Conservation (phyloP, 2,888 invertebrate genomes). For the Tenthredo amoena region DNA sequence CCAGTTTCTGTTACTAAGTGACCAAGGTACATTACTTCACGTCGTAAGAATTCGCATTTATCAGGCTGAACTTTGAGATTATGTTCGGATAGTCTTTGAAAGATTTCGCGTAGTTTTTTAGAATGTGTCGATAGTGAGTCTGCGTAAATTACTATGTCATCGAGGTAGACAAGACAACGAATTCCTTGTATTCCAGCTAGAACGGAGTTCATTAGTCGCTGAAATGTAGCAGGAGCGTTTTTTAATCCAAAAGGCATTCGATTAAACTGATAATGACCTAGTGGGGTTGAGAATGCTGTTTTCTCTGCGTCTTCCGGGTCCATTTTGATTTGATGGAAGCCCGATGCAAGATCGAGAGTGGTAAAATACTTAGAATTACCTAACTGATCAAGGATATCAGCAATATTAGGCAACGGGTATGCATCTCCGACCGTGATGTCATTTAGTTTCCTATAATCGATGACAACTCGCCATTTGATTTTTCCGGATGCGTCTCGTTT, state of each 20-base stretch:
- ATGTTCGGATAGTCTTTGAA: slow-evolving; percentile 59
- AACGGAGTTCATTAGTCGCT: too few species aligned
- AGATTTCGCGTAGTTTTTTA: slow-evolving; percentile 59
- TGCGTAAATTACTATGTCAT: too few species aligned
- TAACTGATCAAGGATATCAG: too few species aligned
- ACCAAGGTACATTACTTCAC: slow-evolving; percentile 64
- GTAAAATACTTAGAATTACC: too few species aligned
- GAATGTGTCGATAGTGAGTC: slow-evolving; percentile 64
- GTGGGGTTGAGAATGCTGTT: slow-evolving; percentile 58
- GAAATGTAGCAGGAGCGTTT: slow-evolving; percentile 53
- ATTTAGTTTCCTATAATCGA: slow-evolving; percentile 15
- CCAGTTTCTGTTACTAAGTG: slow-evolving; percentile 64
- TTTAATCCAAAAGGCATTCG: slow-evolving; percentile 58
- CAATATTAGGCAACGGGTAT: slow-evolving; percentile 54
- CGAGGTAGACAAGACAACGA: too few species aligned
- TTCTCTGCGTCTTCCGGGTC: slow-evolving; percentile 54
- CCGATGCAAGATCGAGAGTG: too few species aligned
- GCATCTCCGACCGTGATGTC: slow-evolving; percentile 53
- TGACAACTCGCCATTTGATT: slow-evolving; percentile 6
- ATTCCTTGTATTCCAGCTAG: too few species aligned
- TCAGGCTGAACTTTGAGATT: slow-evolving; percentile 65
- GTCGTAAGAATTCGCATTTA: slow-evolving; percentile 67
- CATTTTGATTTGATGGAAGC: slow-evolving; percentile 10
- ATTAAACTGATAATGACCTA: slow-evolving; percentile 57
- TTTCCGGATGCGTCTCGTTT: slow-evolving; percentile 26